These are phyloP conservation scores for Megastigmus dorsalis DNA, from an alignment of 2,888 invertebrate genomes.

Conservation along the genomic window DNA sequence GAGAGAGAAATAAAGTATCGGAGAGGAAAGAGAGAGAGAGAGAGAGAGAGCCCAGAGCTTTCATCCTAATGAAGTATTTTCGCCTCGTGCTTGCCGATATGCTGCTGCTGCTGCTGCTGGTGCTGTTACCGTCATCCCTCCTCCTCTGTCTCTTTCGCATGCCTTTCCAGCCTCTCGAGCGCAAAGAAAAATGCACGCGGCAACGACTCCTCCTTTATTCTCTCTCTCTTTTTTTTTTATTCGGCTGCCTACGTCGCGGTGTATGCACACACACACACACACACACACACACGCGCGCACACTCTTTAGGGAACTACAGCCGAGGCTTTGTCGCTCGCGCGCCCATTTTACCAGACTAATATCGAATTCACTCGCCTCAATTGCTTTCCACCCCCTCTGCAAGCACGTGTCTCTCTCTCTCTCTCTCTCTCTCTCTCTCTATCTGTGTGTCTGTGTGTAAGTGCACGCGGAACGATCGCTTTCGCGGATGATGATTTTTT, in stretches of 20 bases:
- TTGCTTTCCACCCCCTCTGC: constrained; percentile 51
- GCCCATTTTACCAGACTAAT: constrained; percentile 41
- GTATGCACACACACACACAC: no score
- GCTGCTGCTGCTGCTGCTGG: constrained; percentile 56
- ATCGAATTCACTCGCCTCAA: constrained; percentile 45
- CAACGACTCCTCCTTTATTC: no score
- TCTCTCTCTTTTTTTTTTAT: neutral
- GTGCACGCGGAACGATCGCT: constrained; percentile 10
- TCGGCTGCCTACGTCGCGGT: neutral
- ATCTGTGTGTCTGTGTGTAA: no score
- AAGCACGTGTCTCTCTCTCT: no score
- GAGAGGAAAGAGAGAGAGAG: constrained; percentile 31
- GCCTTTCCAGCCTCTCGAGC: constrained; percentile 55
- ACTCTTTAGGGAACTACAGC: constrained; percentile 1
- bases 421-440: no score
- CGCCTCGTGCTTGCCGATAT: constrained; percentile 52
- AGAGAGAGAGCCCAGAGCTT: constrained; percentile 64
- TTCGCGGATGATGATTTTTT: constrained; percentile 14
- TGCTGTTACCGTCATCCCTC: no score
- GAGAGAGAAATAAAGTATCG: no score
- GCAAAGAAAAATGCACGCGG: no score
- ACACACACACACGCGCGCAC: no score
- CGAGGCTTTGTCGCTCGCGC: constrained; percentile 2
- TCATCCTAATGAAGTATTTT: constrained; percentile 73
- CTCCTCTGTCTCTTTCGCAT: constrained; percentile 55